These are phyloP conservation scores for Ischnura elegans DNA, from an alignment of 2,888 invertebrate species.

Conservation along the genomic window DNA sequence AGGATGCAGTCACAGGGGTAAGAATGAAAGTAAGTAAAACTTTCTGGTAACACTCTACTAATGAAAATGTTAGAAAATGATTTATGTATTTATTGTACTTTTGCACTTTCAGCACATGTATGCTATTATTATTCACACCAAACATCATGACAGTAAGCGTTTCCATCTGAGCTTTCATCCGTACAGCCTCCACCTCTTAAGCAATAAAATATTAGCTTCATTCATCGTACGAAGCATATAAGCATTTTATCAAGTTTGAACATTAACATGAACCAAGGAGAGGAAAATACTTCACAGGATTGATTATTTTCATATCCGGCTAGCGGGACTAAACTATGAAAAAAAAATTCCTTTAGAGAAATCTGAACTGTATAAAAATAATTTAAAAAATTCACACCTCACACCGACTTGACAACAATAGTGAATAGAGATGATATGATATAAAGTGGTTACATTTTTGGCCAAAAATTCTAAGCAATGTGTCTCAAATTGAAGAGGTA, in stretches of 20 bases:
- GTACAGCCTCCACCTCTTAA: background rate
- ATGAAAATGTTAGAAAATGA: background rate
- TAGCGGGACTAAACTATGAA: background rate
- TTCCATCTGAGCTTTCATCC: background rate
- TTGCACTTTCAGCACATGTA: slow-evolving; percentile 16
- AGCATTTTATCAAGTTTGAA: background rate
- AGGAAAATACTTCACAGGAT: background rate
- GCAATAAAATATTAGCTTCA: background rate
- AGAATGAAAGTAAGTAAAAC: too few species aligned
- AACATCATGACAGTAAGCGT: slow-evolving; percentile 30
- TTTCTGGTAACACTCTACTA: too few species aligned
- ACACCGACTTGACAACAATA: too few species aligned
- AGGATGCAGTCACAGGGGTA: too few species aligned
- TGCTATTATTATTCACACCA: background rate
- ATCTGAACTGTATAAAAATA: background rate
- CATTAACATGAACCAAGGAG: background rate
- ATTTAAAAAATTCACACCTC: too few species aligned
- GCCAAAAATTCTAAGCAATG: background rate
- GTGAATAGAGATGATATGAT: background rate
- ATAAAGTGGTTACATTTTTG: background rate
- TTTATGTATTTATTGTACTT: background rate
- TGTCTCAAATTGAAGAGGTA: background rate
- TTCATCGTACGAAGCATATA: background rate
- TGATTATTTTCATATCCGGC: background rate
- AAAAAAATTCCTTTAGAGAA: background rate